Evolutionary conservation across 2,888 invertebrate genomes (phyloP).

Genomic region (Sympetrum striolatum): DNA sequence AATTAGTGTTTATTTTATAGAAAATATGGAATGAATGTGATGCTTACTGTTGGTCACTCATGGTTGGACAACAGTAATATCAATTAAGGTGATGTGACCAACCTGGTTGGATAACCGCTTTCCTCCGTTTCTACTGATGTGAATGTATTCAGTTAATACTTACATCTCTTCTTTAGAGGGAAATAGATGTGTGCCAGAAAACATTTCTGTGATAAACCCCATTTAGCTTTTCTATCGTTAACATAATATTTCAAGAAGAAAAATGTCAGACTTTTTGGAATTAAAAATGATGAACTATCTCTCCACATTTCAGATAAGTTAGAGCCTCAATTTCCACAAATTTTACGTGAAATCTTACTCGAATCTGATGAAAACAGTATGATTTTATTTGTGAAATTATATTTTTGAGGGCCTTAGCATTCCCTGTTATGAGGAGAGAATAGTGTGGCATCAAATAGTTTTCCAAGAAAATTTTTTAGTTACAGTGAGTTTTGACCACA

Average conservation of each 20-base stretch:
- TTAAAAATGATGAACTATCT: no score
- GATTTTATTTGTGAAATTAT: neutral
- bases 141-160: neutral
- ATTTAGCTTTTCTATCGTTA: neutral
- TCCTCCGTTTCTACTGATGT: neutral
- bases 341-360: neutral
- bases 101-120: neutral
- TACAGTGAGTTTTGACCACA: neutral
- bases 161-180: neutral
- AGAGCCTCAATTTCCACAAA: neutral
- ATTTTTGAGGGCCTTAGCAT: neutral
- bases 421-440: neutral
- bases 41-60: neutral
- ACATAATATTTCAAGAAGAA: neutral
- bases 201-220: slow-evolving; percentile 16
- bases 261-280: neutral
- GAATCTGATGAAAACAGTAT: neutral
- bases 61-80: neutral
- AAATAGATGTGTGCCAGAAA: neutral
- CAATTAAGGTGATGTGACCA: neutral
- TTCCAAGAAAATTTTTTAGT: neutral
- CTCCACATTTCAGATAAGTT: neutral
- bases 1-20: neutral
- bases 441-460: neutral
- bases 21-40: neutral